Conservation (phyloP, 2,113 vertebrate genomes). For the Ciconia maguari region DNA sequence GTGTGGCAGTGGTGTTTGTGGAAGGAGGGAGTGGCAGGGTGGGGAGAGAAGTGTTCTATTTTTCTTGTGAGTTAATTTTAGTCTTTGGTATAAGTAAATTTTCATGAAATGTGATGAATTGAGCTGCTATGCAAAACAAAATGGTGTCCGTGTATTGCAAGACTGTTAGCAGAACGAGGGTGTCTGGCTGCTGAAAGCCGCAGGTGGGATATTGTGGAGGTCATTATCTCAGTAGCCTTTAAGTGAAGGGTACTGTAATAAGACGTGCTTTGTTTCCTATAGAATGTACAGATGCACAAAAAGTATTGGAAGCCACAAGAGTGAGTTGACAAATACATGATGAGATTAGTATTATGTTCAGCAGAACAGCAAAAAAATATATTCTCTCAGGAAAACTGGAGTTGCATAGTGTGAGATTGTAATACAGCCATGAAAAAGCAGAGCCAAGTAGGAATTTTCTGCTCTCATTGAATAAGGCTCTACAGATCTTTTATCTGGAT, state of each 20-base stretch:
- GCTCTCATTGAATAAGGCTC: not conserved
- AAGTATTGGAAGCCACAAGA: not conserved
- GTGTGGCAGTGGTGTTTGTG: not conserved
- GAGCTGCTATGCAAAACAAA: not conserved
- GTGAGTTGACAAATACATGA: not conserved
- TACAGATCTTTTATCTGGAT: not conserved
- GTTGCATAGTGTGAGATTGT: not conserved
- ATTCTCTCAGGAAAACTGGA: conserved; percentile 19
- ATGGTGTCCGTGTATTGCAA: conserved; percentile 15
- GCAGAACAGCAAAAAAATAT: not conserved
- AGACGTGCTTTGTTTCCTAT: conserved; percentile 1
- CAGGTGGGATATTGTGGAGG: not conserved
- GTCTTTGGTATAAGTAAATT: not conserved
- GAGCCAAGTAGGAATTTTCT: conserved; percentile 39
- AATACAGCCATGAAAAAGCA: conserved; percentile 19
- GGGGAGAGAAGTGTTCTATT: not conserved
- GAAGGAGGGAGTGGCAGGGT: not conserved
- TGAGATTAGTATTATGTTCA: not conserved
- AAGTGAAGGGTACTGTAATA: not conserved
- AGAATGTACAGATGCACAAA: not conserved
- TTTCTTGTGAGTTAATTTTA: not conserved
- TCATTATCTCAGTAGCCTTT: conserved; percentile 28
- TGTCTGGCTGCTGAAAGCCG: conserved; percentile 36
- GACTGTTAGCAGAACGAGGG: conserved; percentile 30
- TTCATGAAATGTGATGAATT: not conserved